Evolutionary conservation across 2,113 vertebrate genomes (phyloP).

Genomic region (Thalassarche chlororhynchos): DNA sequence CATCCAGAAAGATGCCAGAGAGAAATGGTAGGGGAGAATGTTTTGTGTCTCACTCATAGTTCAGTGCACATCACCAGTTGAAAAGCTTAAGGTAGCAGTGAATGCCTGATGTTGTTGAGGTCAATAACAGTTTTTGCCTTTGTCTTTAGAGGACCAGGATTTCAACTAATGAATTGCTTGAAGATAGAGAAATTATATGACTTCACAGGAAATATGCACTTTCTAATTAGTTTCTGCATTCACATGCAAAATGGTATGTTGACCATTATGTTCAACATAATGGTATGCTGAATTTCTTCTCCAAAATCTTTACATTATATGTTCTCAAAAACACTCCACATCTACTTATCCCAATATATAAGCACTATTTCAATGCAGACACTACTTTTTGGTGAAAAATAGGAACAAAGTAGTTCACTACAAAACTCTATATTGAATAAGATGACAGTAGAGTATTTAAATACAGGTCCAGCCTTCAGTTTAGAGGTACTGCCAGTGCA

Average conservation of each 20-base stretch:
- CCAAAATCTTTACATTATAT: background rate
- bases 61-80: background rate
- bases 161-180: background rate
- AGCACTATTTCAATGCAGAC: background rate
- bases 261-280: background rate
- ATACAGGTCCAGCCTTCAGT: accelerated
- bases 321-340: background rate
- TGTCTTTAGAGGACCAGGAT: background rate
- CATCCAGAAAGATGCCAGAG: background rate
- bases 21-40: background rate
- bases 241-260: background rate
- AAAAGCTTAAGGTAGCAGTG: background rate
- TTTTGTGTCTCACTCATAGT: background rate
- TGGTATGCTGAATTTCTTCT: background rate
- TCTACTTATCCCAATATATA: background rate
- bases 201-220: background rate
- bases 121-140: background rate
- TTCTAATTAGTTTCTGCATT: background rate
- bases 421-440: background rate
- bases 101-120: background rate
- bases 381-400: background rate
- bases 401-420: background rate
- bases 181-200: background rate
- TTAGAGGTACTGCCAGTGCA: background rate
- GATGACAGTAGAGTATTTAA: background rate